A percentile compares a stretch with the other conserved stretches of the same genome.
Evolutionary conservation across 2,797 vertebrate species (phyloP).

Genomic region (Thamnophis elegans): DNA sequence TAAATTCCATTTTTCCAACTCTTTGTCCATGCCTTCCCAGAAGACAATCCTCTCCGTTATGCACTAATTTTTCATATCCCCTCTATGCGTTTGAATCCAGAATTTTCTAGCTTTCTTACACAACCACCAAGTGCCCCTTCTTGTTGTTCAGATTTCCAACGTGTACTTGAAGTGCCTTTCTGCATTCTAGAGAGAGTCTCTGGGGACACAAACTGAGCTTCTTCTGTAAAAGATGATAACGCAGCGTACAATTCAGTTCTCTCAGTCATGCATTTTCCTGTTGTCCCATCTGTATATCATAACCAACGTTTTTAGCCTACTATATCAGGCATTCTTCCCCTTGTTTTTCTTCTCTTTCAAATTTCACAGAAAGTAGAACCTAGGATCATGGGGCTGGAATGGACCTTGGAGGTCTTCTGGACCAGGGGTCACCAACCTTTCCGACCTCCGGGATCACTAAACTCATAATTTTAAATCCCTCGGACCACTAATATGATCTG

Average conservation of each 20-base stretch:
- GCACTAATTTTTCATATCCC: neutral
- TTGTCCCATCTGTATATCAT: neutral
- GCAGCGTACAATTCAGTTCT: neutral
- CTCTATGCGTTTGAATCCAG: neutral
- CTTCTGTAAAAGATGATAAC: neutral
- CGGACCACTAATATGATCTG: too few relatives aligned
- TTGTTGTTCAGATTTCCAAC: neutral
- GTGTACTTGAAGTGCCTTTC: neutral
- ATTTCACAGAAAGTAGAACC: neutral
- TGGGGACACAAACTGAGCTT: neutral
- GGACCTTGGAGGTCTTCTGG: neutral
- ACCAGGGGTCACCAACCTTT: neutral
- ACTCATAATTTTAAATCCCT: too few relatives aligned
- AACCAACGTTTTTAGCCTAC: neutral
- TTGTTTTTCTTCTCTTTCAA: neutral
- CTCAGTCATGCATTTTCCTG: neutral
- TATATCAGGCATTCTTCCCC: neutral
- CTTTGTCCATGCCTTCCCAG: neutral
- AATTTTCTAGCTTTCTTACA: neutral
- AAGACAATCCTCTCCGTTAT: neutral
- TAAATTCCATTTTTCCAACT: neutral
- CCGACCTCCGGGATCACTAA: too few relatives aligned
- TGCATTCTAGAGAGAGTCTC: neutral
- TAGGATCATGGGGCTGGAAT: too few relatives aligned
- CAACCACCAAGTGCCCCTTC: neutral